These are phyloP conservation scores for Phalacrocorax carbo DNA, from an alignment of 2,113 vertebrate genomes.

Conservation along the genomic window DNA sequence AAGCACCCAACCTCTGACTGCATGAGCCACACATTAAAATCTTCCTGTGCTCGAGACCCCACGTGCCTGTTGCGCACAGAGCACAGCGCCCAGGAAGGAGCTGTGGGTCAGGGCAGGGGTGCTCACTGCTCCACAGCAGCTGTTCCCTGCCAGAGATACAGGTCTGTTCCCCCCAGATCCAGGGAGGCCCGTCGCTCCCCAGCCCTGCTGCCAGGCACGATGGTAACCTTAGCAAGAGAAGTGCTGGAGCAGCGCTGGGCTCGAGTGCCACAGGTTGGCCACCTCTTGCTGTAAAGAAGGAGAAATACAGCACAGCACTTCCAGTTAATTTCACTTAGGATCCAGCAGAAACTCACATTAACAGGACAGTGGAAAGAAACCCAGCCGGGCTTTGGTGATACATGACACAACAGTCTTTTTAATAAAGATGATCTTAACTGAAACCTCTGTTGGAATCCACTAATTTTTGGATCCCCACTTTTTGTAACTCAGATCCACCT, in stretches of 20 bases:
- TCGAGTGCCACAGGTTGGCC: neutral
- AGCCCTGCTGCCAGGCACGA: neutral
- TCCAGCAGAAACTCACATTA: neutral
- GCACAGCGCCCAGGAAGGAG: neutral
- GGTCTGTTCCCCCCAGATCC: fast-evolving
- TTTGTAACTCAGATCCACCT: neutral
- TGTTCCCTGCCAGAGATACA: neutral
- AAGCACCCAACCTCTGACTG: neutral
- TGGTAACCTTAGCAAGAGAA: neutral
- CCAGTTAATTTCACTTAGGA: neutral
- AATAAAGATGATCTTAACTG: neutral
- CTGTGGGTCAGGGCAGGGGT: neutral
- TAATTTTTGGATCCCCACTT: neutral
- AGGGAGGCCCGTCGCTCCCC: neutral
- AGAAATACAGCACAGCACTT: neutral
- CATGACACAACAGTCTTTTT: neutral
- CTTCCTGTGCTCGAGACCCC: neutral
- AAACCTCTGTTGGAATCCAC: neutral
- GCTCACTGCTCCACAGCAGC: neutral
- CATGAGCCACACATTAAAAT: neutral
- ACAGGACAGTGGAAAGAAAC: neutral
- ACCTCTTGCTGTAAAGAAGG: neutral
- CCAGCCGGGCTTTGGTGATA: fast-evolving
- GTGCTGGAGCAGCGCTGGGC: fast-evolving
- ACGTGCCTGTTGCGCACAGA: neutral